Evolutionary conservation across 2,797 vertebrate genomes (phyloP).

Genomic region (Discoglossus pictus): DNA sequence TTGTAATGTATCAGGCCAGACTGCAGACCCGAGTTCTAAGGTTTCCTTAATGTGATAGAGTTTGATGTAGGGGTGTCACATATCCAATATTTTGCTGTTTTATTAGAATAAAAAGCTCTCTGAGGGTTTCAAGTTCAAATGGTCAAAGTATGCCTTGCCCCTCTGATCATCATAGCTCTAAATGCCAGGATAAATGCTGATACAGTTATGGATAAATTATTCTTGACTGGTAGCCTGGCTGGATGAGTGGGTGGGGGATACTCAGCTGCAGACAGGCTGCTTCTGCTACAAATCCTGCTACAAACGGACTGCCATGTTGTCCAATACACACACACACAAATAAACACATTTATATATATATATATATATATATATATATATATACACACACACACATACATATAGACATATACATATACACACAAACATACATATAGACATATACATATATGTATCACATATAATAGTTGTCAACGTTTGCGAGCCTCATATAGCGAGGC

Average conservation of each 20-base stretch:
- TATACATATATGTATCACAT: too few species aligned
- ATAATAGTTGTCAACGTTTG: too few species aligned
- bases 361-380: too few species aligned
- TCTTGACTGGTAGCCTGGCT: not conserved
- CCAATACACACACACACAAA: not conserved
- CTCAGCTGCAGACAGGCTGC: too few species aligned
- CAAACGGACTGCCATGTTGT: too few species aligned
- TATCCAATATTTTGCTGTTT: constrained; percentile 85
- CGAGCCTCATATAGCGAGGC: too few species aligned
- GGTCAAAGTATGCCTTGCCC: constrained; percentile 63
- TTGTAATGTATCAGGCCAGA: constrained; percentile 72
- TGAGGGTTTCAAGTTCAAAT: constrained; percentile 82
- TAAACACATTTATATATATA: not conserved
- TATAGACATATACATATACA: too few species aligned
- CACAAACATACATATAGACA: too few species aligned
- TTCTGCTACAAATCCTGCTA: too few species aligned
- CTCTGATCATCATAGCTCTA: constrained; percentile 37
- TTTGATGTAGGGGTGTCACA: constrained; percentile 88
- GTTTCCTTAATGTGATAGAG: constrained; percentile 93
- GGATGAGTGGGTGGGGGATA: too few species aligned
- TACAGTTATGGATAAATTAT: constrained; percentile 30
- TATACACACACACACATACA: too few species aligned
- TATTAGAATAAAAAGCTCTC: constrained; percentile 91
- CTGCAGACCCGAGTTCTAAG: constrained; percentile 78
- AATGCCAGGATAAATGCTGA: constrained; percentile 52